Conservation (phyloP, 30 jellyfish, hydroid and myxozoan genomes). For the Mastigias papua region DNA sequence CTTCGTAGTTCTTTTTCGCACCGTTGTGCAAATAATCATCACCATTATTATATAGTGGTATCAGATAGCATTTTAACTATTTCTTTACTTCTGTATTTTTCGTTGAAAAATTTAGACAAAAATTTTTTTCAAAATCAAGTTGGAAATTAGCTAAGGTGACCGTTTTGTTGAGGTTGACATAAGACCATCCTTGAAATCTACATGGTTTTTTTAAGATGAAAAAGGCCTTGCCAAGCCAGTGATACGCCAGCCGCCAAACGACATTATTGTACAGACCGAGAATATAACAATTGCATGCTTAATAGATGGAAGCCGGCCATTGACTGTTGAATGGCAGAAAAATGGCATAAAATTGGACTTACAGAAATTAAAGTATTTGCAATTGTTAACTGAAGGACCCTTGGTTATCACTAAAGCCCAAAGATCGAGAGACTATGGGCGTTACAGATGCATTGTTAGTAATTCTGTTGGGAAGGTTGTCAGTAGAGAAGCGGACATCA, state of each 20-base stretch:
- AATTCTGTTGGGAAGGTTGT: conserved; percentile 88
- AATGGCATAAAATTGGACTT: conserved; percentile 74
- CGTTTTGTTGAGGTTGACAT: too few relatives aligned
- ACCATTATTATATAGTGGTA: too few relatives aligned
- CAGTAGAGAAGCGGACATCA: conserved; percentile 80
- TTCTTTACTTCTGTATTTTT: too few relatives aligned
- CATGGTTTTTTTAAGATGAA: conserved; percentile 30
- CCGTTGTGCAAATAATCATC: too few relatives aligned
- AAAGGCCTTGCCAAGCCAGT: conserved; percentile 71
- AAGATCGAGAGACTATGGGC: conserved; percentile 91
- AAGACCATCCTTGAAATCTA: too few relatives aligned
- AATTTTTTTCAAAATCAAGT: too few relatives aligned
- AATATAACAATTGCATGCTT: conserved; percentile 84
- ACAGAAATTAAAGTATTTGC: conserved; percentile 47
- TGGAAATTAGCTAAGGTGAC: too few relatives aligned
- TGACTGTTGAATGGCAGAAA: conserved; percentile 82
- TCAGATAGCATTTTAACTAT: too few relatives aligned
- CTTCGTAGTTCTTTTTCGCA: too few relatives aligned
- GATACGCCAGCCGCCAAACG: conserved; percentile 88
- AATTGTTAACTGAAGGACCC: conserved; percentile 89
- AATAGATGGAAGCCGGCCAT: conserved; percentile 81
- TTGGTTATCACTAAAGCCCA: conserved; percentile 61
- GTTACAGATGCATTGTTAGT: conserved; percentile 85
- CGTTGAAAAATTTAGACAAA: too few relatives aligned
- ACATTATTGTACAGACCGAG: conserved; percentile 61